These are phyloP conservation scores for Microchirus variegatus DNA, from an alignment of 2,797 vertebrate species.

Conservation along the genomic window DNA sequence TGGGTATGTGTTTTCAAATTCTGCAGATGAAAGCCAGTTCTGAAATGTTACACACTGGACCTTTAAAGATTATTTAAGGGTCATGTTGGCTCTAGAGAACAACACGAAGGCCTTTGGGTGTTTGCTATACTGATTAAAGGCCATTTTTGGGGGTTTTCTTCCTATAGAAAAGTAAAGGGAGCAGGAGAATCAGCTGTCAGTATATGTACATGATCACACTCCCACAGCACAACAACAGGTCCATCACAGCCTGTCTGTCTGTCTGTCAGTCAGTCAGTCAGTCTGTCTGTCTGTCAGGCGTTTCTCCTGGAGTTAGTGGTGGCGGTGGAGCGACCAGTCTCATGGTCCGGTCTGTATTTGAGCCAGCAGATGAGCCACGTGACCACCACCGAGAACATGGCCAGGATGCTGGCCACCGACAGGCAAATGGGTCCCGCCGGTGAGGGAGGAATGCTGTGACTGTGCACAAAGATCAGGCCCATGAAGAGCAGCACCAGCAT, in stretches of 20 bases:
- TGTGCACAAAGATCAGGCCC: slow-evolving; percentile 95
- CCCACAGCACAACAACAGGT: slow-evolving; percentile 28
- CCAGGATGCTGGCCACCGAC: slow-evolving; percentile 92
- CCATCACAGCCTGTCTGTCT: slow-evolving; percentile 7
- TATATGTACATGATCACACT: slow-evolving; percentile 50
- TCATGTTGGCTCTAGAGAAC: slow-evolving; percentile 63
- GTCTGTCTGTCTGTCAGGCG: slow-evolving; percentile 64
- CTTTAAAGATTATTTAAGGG: slow-evolving; percentile 40
- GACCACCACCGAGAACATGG: slow-evolving; percentile 93
- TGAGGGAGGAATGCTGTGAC: slow-evolving; percentile 87
- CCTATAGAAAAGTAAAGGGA: slow-evolving; percentile 65
- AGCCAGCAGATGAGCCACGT: slow-evolving; percentile 95
- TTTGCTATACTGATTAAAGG: slow-evolving; percentile 71
- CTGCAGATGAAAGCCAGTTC: not conserved
- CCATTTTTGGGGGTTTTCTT: slow-evolving; percentile 58
- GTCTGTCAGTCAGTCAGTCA: not conserved
- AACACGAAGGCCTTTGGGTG: slow-evolving; percentile 73
- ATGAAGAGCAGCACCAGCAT: slow-evolving; percentile 95
- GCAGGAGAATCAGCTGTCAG: slow-evolving; percentile 39
- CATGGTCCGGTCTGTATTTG: slow-evolving; percentile 90
- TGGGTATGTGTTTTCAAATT: too few relatives aligned
- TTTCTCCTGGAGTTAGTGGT: slow-evolving; percentile 80
- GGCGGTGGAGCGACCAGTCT: slow-evolving; percentile 74
- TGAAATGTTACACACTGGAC: not conserved
- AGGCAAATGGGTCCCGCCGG: slow-evolving; percentile 93